Evolutionary conservation across 2,797 vertebrate species (phyloP).

Genomic region (Hoplostethus atlanticus): DNA sequence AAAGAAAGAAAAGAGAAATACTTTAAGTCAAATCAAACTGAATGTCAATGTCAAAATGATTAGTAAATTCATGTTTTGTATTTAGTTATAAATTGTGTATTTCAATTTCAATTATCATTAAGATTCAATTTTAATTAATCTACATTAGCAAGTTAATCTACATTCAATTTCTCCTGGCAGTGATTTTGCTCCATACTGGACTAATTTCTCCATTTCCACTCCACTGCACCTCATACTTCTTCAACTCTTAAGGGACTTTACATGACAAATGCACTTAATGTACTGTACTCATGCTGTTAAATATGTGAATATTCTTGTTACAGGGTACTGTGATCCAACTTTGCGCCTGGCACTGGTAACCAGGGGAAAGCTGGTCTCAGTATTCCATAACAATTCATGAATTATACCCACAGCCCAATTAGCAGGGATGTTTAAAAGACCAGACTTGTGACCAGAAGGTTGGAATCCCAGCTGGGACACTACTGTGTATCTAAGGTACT

Average conservation of each 20-base stretch:
- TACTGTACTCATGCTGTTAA: neutral
- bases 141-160: too few relatives aligned
- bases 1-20: too few relatives aligned
- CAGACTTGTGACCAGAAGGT: constrained; percentile 88
- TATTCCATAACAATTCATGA: constrained; percentile 67
- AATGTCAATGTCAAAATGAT: too few relatives aligned
- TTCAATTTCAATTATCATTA: too few relatives aligned
- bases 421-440: constrained; percentile 83
- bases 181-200: too few relatives aligned
- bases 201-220: too few relatives aligned
- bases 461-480: constrained; percentile 83
- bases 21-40: too few relatives aligned
- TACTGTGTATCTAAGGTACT: constrained; percentile 79
- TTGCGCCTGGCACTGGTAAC: constrained; percentile 54
- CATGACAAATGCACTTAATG: constrained; percentile 3
- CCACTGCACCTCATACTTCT: too few relatives aligned
- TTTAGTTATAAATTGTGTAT: too few relatives aligned
- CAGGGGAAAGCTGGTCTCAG: constrained; percentile 54
- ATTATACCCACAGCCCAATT: constrained; percentile 83
- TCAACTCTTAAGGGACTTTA: constrained; percentile 8
- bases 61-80: too few relatives aligned
- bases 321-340: constrained; percentile 44
- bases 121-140: too few relatives aligned
- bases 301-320: constrained; percentile 15
- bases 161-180: too few relatives aligned